Evolutionary conservation across 2,888 invertebrate species (phyloP).

Genomic region (Ceramica pisi): DNA sequence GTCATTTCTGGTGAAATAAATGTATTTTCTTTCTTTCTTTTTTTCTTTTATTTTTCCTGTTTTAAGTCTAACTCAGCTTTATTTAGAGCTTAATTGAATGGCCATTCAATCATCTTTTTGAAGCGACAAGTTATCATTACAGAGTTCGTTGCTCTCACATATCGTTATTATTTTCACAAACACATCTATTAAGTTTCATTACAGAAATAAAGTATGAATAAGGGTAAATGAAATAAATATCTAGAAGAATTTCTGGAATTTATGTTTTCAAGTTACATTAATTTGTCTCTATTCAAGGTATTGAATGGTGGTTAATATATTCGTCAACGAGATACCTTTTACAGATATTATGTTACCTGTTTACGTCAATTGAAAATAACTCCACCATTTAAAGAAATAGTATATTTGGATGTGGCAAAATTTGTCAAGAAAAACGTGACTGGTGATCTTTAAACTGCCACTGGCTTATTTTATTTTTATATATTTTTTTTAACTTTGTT

Average conservation of each 20-base stretch:
- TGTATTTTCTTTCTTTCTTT: too few relatives aligned
- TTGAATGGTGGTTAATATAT: neutral
- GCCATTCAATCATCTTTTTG: neutral
- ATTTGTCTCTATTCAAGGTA: too few relatives aligned
- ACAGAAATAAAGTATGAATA: slow-evolving; percentile 4
- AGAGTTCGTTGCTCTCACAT: neutral
- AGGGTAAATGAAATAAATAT: neutral
- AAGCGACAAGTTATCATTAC: neutral
- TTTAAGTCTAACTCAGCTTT: neutral
- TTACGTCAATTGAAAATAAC: too few relatives aligned
- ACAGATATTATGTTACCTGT: too few relatives aligned
- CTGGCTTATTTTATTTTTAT: too few relatives aligned
- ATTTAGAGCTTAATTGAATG: neutral
- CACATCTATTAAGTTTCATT: neutral
- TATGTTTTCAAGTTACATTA: neutral
- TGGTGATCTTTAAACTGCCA: too few relatives aligned
- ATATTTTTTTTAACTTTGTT: too few relatives aligned
- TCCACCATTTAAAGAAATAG: too few relatives aligned
- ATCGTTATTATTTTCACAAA: neutral
- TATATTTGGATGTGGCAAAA: too few relatives aligned
- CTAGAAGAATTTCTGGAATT: neutral
- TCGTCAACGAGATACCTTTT: neutral
- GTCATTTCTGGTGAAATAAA: too few relatives aligned
- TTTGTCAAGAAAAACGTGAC: too few relatives aligned
- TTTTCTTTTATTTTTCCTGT: too few relatives aligned